A percentile compares a stretch with the other conserved stretches of the same genome.
Conservation (phyloP, 2,888 invertebrate species). For the Acrobasis consociella region DNA sequence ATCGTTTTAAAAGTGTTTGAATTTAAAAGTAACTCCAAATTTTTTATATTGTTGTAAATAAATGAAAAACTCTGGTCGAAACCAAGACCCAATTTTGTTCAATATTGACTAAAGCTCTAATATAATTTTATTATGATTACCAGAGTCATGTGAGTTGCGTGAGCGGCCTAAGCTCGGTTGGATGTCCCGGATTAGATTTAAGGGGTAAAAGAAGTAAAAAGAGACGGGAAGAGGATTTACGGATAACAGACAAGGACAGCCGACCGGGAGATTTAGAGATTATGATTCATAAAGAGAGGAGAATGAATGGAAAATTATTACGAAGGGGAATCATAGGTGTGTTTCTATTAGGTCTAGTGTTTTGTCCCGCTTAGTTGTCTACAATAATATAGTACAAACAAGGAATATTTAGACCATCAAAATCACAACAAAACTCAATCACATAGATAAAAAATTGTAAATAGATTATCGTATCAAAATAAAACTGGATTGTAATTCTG, state of each 20-base stretch:
- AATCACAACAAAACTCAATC: too few species aligned
- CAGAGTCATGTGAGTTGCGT: conserved; percentile 34
- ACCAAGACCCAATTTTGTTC: not conserved
- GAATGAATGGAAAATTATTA: conserved; percentile 81
- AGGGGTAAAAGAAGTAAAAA: conserved; percentile 77
- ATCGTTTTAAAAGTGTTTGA: too few species aligned
- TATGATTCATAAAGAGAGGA: conserved; percentile 80
- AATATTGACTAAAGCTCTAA: not conserved
- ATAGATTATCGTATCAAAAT: too few species aligned
- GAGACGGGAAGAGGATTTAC: conserved; percentile 53
- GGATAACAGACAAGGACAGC: conserved; percentile 58
- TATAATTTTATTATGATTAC: conserved; percentile 21
- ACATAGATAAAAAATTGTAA: too few species aligned
- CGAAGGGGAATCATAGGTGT: conserved; percentile 58
- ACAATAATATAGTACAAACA: too few species aligned
- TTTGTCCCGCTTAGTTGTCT: not conserved
- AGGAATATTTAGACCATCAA: too few species aligned
- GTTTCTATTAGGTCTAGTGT: not conserved
- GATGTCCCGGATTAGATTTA: conserved; percentile 82
- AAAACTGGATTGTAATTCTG: too few species aligned
- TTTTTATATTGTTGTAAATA: too few species aligned
- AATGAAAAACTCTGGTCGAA: not conserved
- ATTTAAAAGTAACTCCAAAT: too few species aligned
- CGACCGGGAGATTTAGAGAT: conserved; percentile 76
- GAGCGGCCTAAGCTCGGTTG: conserved; percentile 57